Evolutionary conservation across 2,888 invertebrate genomes (phyloP).

Genomic region (Aplocera efformata): DNA sequence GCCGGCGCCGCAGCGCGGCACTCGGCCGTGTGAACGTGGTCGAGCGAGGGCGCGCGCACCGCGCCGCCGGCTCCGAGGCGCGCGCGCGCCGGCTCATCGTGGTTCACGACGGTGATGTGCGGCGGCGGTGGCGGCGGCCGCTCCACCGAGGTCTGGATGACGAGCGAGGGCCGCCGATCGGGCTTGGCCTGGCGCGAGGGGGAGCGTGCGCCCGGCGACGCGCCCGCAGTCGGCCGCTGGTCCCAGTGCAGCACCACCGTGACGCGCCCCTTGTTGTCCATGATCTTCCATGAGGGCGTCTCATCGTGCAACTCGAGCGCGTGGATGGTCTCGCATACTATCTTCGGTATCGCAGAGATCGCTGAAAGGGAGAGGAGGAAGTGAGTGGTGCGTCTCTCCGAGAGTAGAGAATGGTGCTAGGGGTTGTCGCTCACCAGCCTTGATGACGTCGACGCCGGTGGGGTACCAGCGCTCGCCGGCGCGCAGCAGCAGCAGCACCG

Average conservation of each 20-base stretch:
- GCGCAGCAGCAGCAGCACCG: conserved; percentile 92
- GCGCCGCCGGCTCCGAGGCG: conserved; percentile 86
- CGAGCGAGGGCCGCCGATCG: conserved; percentile 84
- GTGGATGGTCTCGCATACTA: conserved; percentile 98
- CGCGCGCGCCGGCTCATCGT: conserved; percentile 85
- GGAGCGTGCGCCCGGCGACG: conserved; percentile 81
- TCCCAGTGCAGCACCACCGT: conserved; percentile 98
- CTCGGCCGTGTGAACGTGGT: conserved; percentile 89
- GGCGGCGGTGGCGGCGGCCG: conserved; percentile 86
- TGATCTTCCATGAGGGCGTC: conserved; percentile 98
- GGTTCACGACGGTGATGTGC: conserved; percentile 96
- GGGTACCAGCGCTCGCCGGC: conserved; percentile 96
- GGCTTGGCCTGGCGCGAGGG: conserved; percentile 73
- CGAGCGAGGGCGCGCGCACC: conserved; percentile 84
- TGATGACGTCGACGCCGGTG: conserved; percentile 95
- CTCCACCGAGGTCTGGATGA: conserved; percentile 88
- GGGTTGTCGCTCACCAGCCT: conserved; percentile 86
- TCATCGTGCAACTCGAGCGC: conserved; percentile 97
- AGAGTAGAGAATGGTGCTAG: too few species aligned
- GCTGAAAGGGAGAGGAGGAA: conserved; percentile 80
- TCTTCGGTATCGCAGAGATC: conserved; percentile 96
- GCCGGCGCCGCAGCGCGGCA: conserved; percentile 80
- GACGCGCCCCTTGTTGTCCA: conserved; percentile 98
- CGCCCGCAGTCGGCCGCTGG: conserved; percentile 88
- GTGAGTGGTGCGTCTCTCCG: background rate